Base-by-base conservation (phyloP, 2,113 vertebrate species). In the Cyanoramphus novaezelandiae region DNA sequence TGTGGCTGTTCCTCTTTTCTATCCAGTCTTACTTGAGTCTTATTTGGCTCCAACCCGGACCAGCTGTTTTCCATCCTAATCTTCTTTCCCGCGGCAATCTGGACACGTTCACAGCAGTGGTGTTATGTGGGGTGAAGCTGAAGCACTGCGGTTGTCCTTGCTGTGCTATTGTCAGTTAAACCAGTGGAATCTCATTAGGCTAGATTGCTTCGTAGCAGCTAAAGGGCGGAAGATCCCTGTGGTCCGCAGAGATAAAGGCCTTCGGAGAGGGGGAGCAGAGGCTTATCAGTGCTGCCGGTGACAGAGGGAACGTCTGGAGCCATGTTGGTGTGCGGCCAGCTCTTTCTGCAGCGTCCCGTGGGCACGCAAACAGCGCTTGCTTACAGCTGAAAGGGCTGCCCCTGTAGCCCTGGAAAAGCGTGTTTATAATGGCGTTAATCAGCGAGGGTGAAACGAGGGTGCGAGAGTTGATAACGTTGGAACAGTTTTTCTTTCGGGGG, bases 211-310 rank as follows among this genome's bases (percentile, higher is more conserved):
- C 55, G 12, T 7, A 88, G 84, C 29, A 0, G 23, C 74, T 44
- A 74, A 81, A 74, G 77, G 60, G 65, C 82, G 68, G 77, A 74
- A 89, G 90, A 82, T 95, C 72, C 69, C 74, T 70, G 87, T 82
- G 90, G 93, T 53, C 74, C 64, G 84, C 81, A 70, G 81, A 87
- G 95, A 94, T 94, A 90, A 96, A 90, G 62, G 69, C 84, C 69
- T 71, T 55, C 1, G 3, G 87, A 50, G 50, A 64, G 90, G 72
- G 77, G 64, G 74, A 75, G 78, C 19, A 10, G 50, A 20, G 0
- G 13, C 84, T 91, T 95, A 89, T 91, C 96, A 39, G 84, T 2
- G 10, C 69, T 47, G 75, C 80, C 21, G 12, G 82, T 8, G 70
- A 41, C 44, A 43, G 53, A 39, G 31, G 31, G 50, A 70, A 50